Conservation (phyloP, 2,113 vertebrate genomes). For the Eira barbara region DNA sequence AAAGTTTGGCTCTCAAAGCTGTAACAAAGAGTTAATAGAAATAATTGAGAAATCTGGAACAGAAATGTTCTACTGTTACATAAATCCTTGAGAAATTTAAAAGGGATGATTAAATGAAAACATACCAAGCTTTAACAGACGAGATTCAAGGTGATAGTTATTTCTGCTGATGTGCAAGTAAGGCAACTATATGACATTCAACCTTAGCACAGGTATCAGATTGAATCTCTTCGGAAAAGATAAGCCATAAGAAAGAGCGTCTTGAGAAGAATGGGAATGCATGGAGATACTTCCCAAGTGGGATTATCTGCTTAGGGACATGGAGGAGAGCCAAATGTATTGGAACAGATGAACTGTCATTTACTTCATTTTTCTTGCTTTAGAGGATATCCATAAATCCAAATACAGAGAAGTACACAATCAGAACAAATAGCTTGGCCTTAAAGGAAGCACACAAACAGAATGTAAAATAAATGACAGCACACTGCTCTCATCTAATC, state of each 20-base stretch:
- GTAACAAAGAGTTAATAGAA: background rate
- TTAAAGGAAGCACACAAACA: background rate
- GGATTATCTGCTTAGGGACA: background rate
- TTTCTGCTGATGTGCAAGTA: background rate
- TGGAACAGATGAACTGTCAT: background rate
- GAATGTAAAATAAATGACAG: background rate
- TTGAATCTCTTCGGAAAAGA: background rate
- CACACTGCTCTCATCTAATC: background rate
- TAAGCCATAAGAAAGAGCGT: background rate
- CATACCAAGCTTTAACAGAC: background rate
- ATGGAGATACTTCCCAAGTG: background rate
- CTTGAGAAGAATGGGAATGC: background rate
- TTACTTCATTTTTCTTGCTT: background rate
- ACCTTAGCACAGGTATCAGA: background rate
- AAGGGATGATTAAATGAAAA: background rate
- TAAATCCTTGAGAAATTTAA: background rate
- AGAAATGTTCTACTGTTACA: background rate
- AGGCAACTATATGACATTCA: background rate
- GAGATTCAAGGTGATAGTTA: background rate
- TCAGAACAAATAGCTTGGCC: background rate
- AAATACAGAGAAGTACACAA: background rate
- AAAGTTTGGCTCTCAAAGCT: background rate
- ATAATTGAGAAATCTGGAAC: background rate
- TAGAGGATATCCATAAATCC: background rate
- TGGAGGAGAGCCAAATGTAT: background rate